A percentile compares a stretch with the other conserved stretches of the same genome.
These are phyloP conservation scores for Hydriomena furcata DNA, from an alignment of 2,888 invertebrate species.

Conservation along the genomic window DNA sequence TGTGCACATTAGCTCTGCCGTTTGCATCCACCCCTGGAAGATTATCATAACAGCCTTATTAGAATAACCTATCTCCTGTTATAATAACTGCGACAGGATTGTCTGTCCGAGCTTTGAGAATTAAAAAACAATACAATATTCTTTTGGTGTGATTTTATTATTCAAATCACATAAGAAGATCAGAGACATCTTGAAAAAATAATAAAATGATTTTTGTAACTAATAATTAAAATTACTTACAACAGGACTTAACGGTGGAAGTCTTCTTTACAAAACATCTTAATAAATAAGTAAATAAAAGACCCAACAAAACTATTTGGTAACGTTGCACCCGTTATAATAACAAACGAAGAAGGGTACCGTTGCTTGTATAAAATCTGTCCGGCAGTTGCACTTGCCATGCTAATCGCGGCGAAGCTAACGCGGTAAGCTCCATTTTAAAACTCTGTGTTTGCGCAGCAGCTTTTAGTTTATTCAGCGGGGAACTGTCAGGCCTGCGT, in stretches of 20 bases:
- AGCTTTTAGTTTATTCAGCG: conserved; percentile 26
- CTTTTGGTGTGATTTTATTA: no score
- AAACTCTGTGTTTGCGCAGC: conserved; percentile 48
- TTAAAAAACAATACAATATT: no score
- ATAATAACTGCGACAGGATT: neutral
- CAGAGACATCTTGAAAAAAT: no score
- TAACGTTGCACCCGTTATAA: neutral
- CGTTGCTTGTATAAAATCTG: conserved; percentile 47
- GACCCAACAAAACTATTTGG: no score
- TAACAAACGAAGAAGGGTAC: conserved; percentile 2
- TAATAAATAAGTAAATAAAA: no score
- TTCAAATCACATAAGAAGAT: no score
- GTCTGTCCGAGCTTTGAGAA: neutral
- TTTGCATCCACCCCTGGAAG: conserved; percentile 63
- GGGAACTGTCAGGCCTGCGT: conserved; percentile 6
- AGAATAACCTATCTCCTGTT: conserved; percentile 62
- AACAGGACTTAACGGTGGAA: no score
- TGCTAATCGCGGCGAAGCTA: conserved; percentile 67
- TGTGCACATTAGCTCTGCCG: conserved; percentile 57
- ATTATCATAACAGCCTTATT: conserved; percentile 76
- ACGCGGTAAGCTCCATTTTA: conserved; percentile 67
- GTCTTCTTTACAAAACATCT: no score
- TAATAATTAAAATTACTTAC: no score
- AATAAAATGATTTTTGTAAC: no score
- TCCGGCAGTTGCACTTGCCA: conserved; percentile 63